Base-by-base conservation (phyloP, 2,797 vertebrate species). In the Parambassis ranga region DNA sequence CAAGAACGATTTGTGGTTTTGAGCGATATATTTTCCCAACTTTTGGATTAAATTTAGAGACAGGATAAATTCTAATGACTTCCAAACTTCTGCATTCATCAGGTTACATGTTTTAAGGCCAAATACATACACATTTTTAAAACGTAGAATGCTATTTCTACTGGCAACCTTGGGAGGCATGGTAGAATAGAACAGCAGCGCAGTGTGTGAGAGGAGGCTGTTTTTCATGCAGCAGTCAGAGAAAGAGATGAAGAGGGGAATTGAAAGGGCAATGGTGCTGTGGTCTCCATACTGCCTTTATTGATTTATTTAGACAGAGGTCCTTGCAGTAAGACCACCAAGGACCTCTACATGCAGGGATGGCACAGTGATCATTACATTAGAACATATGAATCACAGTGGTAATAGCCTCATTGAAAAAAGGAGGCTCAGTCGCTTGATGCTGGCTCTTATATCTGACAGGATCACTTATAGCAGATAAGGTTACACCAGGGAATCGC, bases 271-370 rank as follows among this genome's bases (percentile, higher is more conserved):
- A 59, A 65, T 7, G n/a, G 42, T 52, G 46, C 36, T 44, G 39
- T 43, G 47, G 36, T 69, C 37, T 61, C 65, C 28, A 37, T 18
- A 24, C 58, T 2, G 14, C 28, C 44, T 30, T 32, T 60, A 82
- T 81, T 67, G 71, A 87, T 85, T 77, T 10, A 65, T 70, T 46
- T 55, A 68, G 58, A 55, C 64, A 60, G 14, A 71, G 55, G 64
- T 69, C 48, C 11, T 69, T 39, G 49, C 72, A 79, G 39, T 27
- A 27, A 68, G 67, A 76, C 71, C 33, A 35, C 64, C 43, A 5
- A 9, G 56, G 57, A 84, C 75, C 57, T 68, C 77, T 32, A 63
- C 57, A 52, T 39, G 51, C 63, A 59, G 75, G n/a, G 0, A 57
- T 24, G 36, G 52, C 42, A 56, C 11, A 4, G 44, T 13, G 9